These are phyloP conservation scores for Chrysolophus pictus DNA, from an alignment of 2,797 vertebrate species.

Conservation along the genomic window DNA sequence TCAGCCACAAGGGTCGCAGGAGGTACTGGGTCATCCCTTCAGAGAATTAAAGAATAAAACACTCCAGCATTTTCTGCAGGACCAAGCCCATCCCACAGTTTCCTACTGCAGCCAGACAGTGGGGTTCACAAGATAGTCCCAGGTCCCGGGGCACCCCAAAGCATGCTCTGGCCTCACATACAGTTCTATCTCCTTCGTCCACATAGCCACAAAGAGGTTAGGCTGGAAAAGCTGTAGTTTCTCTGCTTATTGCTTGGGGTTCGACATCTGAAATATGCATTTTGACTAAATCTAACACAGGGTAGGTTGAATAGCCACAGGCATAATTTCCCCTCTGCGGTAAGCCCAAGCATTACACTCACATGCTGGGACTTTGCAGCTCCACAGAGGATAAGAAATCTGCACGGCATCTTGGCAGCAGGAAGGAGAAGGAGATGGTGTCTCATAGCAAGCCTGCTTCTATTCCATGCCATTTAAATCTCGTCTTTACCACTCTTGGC, in stretches of 20 bases:
- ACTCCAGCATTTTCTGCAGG: neutral
- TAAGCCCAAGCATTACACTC: accelerated
- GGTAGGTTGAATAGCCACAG: neutral
- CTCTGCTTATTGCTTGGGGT: neutral
- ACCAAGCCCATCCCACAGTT: neutral
- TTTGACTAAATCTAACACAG: conserved; percentile 6
- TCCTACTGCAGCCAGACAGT: neutral
- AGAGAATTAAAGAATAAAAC: neutral
- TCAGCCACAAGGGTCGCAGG: neutral
- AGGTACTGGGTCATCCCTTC: neutral
- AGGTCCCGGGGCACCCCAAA: neutral
- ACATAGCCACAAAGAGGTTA: neutral
- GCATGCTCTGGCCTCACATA: neutral
- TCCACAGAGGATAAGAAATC: neutral
- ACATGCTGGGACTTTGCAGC: neutral
- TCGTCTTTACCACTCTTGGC: neutral
- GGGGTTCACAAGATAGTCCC: neutral
- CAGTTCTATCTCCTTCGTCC: neutral
- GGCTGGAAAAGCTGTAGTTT: neutral
- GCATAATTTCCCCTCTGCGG: neutral
- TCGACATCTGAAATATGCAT: neutral
- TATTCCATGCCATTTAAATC: neutral
- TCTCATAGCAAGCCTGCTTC: neutral
- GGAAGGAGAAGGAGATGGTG: neutral
- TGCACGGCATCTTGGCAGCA: neutral